A percentile compares a stretch with the other conserved stretches of the same genome.
Conservation (phyloP, 2,888 invertebrate species). For the Magallana nippona region DNA sequence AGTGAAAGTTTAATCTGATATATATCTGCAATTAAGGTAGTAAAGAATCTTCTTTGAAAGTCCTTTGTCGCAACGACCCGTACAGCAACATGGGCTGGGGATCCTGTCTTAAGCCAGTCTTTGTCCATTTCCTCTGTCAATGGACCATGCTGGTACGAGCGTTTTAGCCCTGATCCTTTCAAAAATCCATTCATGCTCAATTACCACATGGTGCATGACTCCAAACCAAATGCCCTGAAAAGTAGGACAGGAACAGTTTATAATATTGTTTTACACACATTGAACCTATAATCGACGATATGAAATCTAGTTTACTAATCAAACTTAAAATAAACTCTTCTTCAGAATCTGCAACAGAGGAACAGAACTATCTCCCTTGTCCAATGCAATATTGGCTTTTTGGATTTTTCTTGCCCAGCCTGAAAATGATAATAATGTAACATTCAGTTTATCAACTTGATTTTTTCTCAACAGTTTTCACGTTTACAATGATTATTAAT, state of each 20-base stretch:
- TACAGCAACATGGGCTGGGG: too few relatives aligned
- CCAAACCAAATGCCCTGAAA: too few relatives aligned
- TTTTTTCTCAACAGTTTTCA: too few relatives aligned
- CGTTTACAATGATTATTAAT: too few relatives aligned
- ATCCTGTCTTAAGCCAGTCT: conserved; percentile 45
- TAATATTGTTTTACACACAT: neutral
- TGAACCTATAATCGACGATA: too few relatives aligned
- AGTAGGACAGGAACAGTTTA: neutral
- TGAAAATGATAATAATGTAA: neutral
- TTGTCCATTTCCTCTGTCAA: conserved; percentile 38
- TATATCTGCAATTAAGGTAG: too few relatives aligned
- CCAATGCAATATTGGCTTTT: conserved; percentile 40
- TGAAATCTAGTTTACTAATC: neutral
- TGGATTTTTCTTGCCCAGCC: conserved; percentile 43
- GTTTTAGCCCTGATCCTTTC: conserved; percentile 5
- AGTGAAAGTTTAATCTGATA: too few relatives aligned
- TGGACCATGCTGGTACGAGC: conserved; percentile 49
- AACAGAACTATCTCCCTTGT: conserved; percentile 34
- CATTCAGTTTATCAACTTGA: neutral
- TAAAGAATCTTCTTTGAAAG: too few relatives aligned
- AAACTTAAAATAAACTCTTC: conserved; percentile 14
- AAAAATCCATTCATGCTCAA: conserved; percentile 52
- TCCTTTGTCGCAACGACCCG: too few relatives aligned
- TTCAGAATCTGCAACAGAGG: neutral
- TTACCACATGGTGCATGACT: too few relatives aligned